phyloP scores from a whole-genome alignment of 2,113 vertebrate species.

The Pachypanchax playfairii region DNA sequence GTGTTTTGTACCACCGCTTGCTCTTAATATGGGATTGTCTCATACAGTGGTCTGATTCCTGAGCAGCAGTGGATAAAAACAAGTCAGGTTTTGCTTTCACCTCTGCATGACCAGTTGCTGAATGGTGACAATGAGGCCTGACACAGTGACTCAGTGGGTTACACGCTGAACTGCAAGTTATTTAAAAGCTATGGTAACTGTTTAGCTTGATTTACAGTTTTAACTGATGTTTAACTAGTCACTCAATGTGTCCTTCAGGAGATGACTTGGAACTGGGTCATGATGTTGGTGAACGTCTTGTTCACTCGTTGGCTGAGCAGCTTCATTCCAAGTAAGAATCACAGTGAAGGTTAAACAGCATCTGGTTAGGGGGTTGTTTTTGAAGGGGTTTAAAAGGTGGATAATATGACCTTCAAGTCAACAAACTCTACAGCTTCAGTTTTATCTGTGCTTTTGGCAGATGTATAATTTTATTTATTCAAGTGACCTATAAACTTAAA shows the following conservation, averaged over 20 bases:
- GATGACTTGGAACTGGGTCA: slow-evolving; percentile 61
- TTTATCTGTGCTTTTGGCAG: too few relatives aligned
- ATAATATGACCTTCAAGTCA: too few relatives aligned
- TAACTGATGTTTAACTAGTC: too few relatives aligned
- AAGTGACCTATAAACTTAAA: too few relatives aligned
- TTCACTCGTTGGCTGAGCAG: slow-evolving; percentile 62
- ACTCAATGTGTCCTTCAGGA: slow-evolving; percentile 31
- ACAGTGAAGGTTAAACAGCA: too few relatives aligned
- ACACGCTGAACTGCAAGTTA: neutral
- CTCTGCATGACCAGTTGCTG: slow-evolving; percentile 45
- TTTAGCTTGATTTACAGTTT: too few relatives aligned
- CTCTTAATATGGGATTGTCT: slow-evolving; percentile 11
- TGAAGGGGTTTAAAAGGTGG: too few relatives aligned
- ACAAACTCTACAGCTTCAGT: too few relatives aligned
- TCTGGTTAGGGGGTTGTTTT: too few relatives aligned
- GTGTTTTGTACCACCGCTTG: slow-evolving; percentile 5
- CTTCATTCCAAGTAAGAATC: slow-evolving; percentile 60
- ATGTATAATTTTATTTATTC: too few relatives aligned
- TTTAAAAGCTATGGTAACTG: too few relatives aligned
- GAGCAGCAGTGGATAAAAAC: slow-evolving; percentile 52
- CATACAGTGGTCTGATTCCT: slow-evolving; percentile 48
- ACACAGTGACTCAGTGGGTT: slow-evolving; percentile 26
- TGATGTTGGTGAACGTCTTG: slow-evolving; percentile 61
- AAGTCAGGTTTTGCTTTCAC: slow-evolving; percentile 78
- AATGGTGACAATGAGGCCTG: slow-evolving; percentile 78